Base-by-base conservation (phyloP, 1,140 invertebrate genomes). In the Drosophila fuyamai region DNA sequence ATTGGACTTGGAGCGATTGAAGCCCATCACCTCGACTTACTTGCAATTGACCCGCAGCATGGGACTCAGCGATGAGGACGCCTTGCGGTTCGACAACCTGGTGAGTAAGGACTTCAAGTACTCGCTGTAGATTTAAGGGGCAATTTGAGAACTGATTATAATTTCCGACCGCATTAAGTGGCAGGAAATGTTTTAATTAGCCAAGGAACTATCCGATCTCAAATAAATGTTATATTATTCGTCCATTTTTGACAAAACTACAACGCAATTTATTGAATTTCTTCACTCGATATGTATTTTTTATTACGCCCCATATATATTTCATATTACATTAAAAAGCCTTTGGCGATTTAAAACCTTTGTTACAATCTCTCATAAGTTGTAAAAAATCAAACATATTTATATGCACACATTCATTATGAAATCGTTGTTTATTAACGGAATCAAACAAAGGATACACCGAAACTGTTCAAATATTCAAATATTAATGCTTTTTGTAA, bases 21-120 rank as follows among this genome's bases (percentile, higher is more conserved):
- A 97, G 70, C 96, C 97, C 10, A 97, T 97, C 74, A 97, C 97
- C 4, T 97, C 96, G 12, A 96, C 96, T 2, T 97, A 97, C 92
- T 93, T 97, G 91, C 97, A 97, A 91, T 95, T 97, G 84, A 96
- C 96, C 93, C 93, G 95, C 84, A 95, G 93, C 79, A 93, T 95
- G 92, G 94, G 94, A 32, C 93, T 94, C 54, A 93, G 93, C 40
- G 94, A 95, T 75, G 94, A 94, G 72, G 95, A 95, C 43, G 94
- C 94, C 1, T 78, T 95, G 79, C 94, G 94, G 50, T 93, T 94
- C 53, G 94, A 95, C 51, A 94, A 93, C 55, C 74, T 92, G 92
- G 92, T 92, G 73, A 92, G 92, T 92, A 92, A 92, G 56, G 91
- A 92, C 76, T 92, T 92, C 23, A 92, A 92, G 65, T 92, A 91